Base-by-base conservation (phyloP, 2,888 invertebrate genomes). In the Dynastes grantii region DNA sequence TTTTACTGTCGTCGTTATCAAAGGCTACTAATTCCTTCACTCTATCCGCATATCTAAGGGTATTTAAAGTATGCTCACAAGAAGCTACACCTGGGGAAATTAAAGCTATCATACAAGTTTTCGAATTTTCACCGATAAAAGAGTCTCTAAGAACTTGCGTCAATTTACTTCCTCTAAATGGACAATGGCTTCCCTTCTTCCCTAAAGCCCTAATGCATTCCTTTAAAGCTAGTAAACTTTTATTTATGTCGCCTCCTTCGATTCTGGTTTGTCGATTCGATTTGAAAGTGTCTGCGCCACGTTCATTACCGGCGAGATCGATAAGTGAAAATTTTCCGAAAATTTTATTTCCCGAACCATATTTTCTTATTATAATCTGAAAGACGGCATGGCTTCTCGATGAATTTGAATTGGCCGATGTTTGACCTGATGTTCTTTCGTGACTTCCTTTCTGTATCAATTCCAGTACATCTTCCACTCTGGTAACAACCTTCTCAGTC, bases 61-160 rank as follows among this genome's bases (percentile, higher is more conserved):
- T 99, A 90, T 99, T 99, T 81, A 99, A 91, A 68, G 98, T 97
- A 90, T 99, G 98, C 87, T 99, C 99, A 88, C 98, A 98, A 68
- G 97, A 98, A 86, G 94, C 94, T 91, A 98, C 92, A 77, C 98
- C 98, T 22, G 99, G 99, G 81, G 98, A 98, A 85, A 99, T 97
- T 95, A 99, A 97, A 78, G 99, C 98, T 89, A 99, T 98, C 99
- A 99, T 99, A 90, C 99, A 99, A n/a, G 98, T 99, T 89, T 95
- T 94, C 53, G 98, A 97, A 89, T 99, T 99, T 89, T 98, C 98
- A 6, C 99, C 98, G 86, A 99, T 98, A 90, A 99, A 99, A 55
- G 97, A 97, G 90, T 99, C 99, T 83, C 98, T 92, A 82, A 99
- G 90, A 80, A 99, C 98, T 88, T 96, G 94, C 51, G 99, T 99